phyloP scores from a whole-genome alignment of 2,888 invertebrate genomes.

The Pimpla rufipes region DNA sequence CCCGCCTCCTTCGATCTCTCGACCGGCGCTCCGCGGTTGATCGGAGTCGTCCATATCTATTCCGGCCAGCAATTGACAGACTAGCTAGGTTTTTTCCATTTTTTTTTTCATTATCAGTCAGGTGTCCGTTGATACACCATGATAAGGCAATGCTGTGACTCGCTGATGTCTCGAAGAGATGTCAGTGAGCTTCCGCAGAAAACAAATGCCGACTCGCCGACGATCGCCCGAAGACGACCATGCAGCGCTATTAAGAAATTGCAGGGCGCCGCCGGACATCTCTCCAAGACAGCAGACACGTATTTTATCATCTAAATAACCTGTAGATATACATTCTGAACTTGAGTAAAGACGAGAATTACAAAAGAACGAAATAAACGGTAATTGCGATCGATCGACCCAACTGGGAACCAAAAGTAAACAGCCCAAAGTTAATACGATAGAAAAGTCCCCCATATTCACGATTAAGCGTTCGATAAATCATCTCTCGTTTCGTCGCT shows the following conservation, averaged over 20 bases:
- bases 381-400: background rate
- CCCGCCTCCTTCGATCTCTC: slow-evolving; percentile 39
- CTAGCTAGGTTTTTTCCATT: slow-evolving; percentile 77
- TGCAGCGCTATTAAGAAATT: slow-evolving; percentile 33
- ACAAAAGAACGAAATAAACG: slow-evolving; percentile 7
- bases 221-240: slow-evolving; percentile 13
- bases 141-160: slow-evolving; percentile 83
- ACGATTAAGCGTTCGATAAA: slow-evolving; percentile 48
- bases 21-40: slow-evolving; percentile 41
- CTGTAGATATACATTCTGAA: slow-evolving; percentile 36
- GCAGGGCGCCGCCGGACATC: slow-evolving; percentile 41
- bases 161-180: slow-evolving; percentile 71
- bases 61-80: slow-evolving; percentile 80
- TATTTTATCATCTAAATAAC: slow-evolving; percentile 56
- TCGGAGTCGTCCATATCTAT: slow-evolving; percentile 59
- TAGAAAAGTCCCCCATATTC: slow-evolving; percentile 46
- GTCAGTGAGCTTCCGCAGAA: slow-evolving; percentile 24
- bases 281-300: slow-evolving; percentile 60
- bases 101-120: slow-evolving; percentile 79
- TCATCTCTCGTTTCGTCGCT: slow-evolving; percentile 37
- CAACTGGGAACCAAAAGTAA: slow-evolving; percentile 27
- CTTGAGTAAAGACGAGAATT: slow-evolving; percentile 25
- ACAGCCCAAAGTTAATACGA: slow-evolving; percentile 22
- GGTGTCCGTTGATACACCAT: slow-evolving; percentile 79
- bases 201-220: background rate